Percentiles rank a stretch among this genome's conserved stretches.
Evolutionary conservation across 1,140 invertebrate species (phyloP).

Genomic region (Euschistus heros): DNA sequence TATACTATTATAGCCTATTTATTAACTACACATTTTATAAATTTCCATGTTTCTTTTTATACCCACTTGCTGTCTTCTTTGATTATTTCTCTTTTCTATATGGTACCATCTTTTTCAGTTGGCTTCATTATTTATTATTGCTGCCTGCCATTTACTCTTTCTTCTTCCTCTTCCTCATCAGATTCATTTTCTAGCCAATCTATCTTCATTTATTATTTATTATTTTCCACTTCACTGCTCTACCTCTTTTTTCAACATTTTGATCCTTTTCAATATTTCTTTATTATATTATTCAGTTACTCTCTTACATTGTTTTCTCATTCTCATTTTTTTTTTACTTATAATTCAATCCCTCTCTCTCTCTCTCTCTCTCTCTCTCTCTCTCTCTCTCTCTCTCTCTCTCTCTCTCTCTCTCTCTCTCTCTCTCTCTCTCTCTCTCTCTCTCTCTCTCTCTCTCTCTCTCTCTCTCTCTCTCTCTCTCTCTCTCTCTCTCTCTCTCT

Average conservation of each 20-base stretch:
- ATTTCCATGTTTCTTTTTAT: too few species aligned
- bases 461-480: conserved; percentile 19
- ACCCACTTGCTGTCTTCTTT: too few species aligned
- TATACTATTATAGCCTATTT: too few species aligned
- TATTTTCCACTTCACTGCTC: background rate
- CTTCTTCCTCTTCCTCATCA: background rate
- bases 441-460: background rate
- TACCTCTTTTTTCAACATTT: conserved; percentile 2
- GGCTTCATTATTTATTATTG: too few species aligned
- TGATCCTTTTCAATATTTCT: background rate
- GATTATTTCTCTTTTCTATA: too few species aligned
- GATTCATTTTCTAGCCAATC: background rate
- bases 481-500: conserved; percentile 19
- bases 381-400: conserved; percentile 7
- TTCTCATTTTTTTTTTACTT: background rate
- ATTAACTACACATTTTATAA: too few species aligned
- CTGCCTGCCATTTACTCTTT: too few species aligned
- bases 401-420: conserved; percentile 10
- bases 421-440: conserved; percentile 1
- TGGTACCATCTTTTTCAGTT: too few species aligned
- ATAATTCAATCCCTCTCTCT: background rate
- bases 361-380: conserved; percentile 8
- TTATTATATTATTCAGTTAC: too few species aligned
- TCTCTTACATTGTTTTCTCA: too few species aligned
- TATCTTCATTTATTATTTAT: background rate